Percentiles rank a stretch among this genome's conserved stretches.
Evolutionary conservation across 2,888 invertebrate species (phyloP).

Genomic region (Dexiosoma caninum): DNA sequence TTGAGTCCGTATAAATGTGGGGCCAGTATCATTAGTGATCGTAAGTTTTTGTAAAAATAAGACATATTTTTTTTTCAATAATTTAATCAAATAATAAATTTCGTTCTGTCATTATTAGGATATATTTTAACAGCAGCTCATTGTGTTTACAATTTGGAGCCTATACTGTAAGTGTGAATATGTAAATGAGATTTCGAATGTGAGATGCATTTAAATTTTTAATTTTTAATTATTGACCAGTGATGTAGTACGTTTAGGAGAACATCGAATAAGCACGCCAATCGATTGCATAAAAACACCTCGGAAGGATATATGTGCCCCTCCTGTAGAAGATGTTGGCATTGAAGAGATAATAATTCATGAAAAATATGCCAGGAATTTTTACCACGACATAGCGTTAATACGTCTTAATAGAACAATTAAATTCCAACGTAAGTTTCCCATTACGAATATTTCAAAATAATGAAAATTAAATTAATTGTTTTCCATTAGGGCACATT

Average conservation of each 20-base stretch:
- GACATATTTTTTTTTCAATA: not conserved
- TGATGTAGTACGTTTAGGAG: conserved; percentile 69
- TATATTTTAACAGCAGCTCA: conserved; percentile 72
- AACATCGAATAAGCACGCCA: conserved; percentile 69
- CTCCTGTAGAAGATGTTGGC: conserved; percentile 68
- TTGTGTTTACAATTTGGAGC: conserved; percentile 65
- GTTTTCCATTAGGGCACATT: conserved; percentile 63
- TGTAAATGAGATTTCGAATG: not conserved
- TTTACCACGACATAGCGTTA: conserved; percentile 70
- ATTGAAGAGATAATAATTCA: conserved; percentile 67
- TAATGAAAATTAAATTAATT: not conserved
- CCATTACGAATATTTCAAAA: not conserved
- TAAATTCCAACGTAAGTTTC: conserved; percentile 66
- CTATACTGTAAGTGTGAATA: conserved; percentile 66
- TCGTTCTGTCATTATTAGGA: conserved; percentile 19
- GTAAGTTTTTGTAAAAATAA: conserved; percentile 71
- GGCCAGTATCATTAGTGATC: conserved; percentile 71
- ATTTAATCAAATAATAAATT: not conserved
- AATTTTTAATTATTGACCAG: conserved; percentile 46
- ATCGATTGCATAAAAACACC: conserved; percentile 68
- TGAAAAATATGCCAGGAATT: conserved; percentile 34
- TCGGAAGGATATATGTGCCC: conserved; percentile 68
- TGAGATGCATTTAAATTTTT: not conserved
- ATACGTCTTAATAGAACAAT: conserved; percentile 68
- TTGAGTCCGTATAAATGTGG: conserved; percentile 73